Evolutionary conservation across 2,888 invertebrate genomes (phyloP), one percentile per base, ranked within the genome.

Genomic region (Gibbula magus): DNA sequence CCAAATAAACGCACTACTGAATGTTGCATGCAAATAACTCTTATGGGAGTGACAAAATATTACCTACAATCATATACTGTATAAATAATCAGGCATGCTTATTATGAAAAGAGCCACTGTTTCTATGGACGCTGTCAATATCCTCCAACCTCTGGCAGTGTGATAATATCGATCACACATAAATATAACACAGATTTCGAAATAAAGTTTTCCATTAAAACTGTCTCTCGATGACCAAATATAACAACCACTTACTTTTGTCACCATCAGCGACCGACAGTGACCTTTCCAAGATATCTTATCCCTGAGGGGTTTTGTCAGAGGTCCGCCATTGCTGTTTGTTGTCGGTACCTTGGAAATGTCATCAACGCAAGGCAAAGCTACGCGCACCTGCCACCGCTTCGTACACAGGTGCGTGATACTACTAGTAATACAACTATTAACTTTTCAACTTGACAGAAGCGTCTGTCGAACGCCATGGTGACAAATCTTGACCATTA

Each of bases 291-390:
- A 25, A 16, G 61, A 25, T 29, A 61, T 61, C 61, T 61, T 16
- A 61, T 61, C 29, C 61, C 61, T 8, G 13, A 61, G 61, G 2
- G 20, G 10, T 29, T 61, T 0, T 5, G 45, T 45, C 61, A 61
- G 13, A 25, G 61, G 29, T 61, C 61, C 61, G 61, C 61, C 61
- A 74, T 45, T 51, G 51, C 51, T 74, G 74, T 74, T 74, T 74
- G 51, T 74, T 74, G 39, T 74, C 74, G 74, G 74, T 74, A 51
- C 74, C 74, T 74, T 74, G 74, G 74, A 74, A 74, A 74, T 74
- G 51, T 25, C 74, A 74, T 45, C 20, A 22, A 20, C 22, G 22
- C 16, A 45, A 74, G 51, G 51, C 51, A n/a, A 74, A 74, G 74
- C 51, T 39, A 51, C 51, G 51, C 45, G 74, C 74, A 74, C 74